These are phyloP conservation scores for Thalassarche chlororhynchos DNA, from an alignment of 2,113 vertebrate genomes.

Conservation along the genomic window DNA sequence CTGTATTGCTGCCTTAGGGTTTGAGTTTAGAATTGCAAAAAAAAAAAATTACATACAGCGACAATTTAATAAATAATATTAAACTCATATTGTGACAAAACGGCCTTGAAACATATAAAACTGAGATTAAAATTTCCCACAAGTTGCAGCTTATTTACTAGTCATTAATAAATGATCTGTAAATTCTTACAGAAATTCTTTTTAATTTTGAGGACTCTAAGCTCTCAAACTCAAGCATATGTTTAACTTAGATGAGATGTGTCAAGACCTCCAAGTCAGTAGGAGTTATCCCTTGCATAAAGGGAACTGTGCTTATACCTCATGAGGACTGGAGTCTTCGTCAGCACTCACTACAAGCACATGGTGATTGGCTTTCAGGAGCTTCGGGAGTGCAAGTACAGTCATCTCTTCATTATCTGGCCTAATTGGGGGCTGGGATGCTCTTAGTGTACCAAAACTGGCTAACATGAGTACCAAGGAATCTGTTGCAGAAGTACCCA, in stretches of 20 bases:
- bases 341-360: background rate
- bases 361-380: background rate
- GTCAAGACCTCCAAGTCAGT: too few relatives aligned
- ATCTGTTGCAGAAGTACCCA: background rate
- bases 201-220: background rate
- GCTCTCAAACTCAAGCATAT: background rate
- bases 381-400: background rate
- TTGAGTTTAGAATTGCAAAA: background rate
- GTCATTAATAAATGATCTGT: background rate
- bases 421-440: accelerated
- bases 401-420: background rate
- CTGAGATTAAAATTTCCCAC: background rate
- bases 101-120: background rate
- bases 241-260: too few relatives aligned
- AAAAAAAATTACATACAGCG: background rate
- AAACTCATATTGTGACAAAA: background rate
- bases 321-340: background rate
- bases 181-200: background rate
- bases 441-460: background rate
- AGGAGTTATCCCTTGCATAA: background rate
- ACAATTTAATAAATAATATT: background rate
- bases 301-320: background rate
- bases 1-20: background rate
- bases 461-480: background rate
- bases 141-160: background rate